Base-by-base conservation (phyloP, 2,888 invertebrate genomes). In the Sisyra terminalis region DNA sequence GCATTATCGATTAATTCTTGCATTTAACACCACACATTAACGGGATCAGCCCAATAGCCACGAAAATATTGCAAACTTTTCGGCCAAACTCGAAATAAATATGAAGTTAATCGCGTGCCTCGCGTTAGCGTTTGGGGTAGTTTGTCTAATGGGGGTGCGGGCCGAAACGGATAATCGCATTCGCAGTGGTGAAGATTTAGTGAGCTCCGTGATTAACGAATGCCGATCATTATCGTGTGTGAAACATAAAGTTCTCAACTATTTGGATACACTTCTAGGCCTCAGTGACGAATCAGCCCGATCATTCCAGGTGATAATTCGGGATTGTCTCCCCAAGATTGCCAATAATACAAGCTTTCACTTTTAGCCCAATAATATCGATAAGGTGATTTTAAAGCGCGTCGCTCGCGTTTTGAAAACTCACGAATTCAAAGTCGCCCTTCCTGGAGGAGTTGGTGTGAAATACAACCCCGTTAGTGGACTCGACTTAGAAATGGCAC, bases 171-270 rank as follows among this genome's bases (percentile, higher is more conserved):
- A 69, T 32, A 66, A 71, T 35, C 66, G 72, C 47, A 70, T 78
- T 51, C 59, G 65, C 52, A 70, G 70, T 49, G 75, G 79, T 59
- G 78, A 79, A 52, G 75, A 79, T 58, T 64, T 84, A 38, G 70
- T 85, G 51, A 70, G 76, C 45, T 70, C 74, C 55, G 76, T 79
- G 53, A 67, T 84, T 52, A 75, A 76, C 64, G 76, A 77, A 57
- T 86, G 87, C 66, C 72, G 74, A 6, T 77, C 82, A 59, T 71
- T 75, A 57, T 66, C 69, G 38, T 86, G 85, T 54, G 70, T 85
- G 50, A 84, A 84, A 64, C 72, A 73, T 60, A 79, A 82, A 64
- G 79, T 85, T 53, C 66, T 87, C 24, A 72, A 70, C 43, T 85
- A 78, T 63, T 65, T 87, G 65, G 83, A 85, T 60, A 75, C 73